These are phyloP conservation scores for Pseudomyrmex flavicornis DNA, from an alignment of 1,140 invertebrate genomes.

Conservation along the genomic window DNA sequence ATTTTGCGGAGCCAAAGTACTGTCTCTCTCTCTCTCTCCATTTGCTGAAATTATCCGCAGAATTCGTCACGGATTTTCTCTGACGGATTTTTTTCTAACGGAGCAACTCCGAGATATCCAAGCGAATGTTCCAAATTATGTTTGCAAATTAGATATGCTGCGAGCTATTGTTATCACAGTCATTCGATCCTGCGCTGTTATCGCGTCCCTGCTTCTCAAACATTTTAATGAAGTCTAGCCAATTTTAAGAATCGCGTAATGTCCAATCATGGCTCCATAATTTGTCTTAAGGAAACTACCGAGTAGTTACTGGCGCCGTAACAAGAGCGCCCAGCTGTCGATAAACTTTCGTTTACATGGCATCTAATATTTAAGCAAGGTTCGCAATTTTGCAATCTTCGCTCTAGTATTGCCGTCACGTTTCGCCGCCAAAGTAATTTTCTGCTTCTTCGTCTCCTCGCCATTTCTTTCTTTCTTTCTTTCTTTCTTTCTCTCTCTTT, in stretches of 20 bases:
- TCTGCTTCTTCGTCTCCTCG: slow-evolving; percentile 48
- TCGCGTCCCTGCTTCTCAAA: not conserved
- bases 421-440: slow-evolving; percentile 72
- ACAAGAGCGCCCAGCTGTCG: slow-evolving; percentile 31
- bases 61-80: not conserved
- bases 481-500: slow-evolving; percentile 1
- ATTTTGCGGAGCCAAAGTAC: slow-evolving; percentile 4
- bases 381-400: slow-evolving; percentile 70
- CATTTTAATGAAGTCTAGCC: slow-evolving; percentile 37
- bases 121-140: not conserved
- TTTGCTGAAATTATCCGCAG: not conserved
- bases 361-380: slow-evolving; percentile 72
- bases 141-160: slow-evolving; percentile 9
- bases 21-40: no score
- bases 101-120: not conserved
- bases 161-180: slow-evolving; percentile 19
- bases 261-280: slow-evolving; percentile 34
- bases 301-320: not conserved
- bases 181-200: not conserved
- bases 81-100: no score
- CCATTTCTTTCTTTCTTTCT: slow-evolving; percentile 8
- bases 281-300: slow-evolving; percentile 40
- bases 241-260: slow-evolving; percentile 31
- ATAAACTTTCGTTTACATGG: slow-evolving; percentile 42
- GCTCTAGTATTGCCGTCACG: slow-evolving; percentile 73